Percentiles rank a stretch among this genome's conserved stretches.
Conservation (phyloP, 2,888 invertebrate species). For the Cordylochernes scorpioides region DNA sequence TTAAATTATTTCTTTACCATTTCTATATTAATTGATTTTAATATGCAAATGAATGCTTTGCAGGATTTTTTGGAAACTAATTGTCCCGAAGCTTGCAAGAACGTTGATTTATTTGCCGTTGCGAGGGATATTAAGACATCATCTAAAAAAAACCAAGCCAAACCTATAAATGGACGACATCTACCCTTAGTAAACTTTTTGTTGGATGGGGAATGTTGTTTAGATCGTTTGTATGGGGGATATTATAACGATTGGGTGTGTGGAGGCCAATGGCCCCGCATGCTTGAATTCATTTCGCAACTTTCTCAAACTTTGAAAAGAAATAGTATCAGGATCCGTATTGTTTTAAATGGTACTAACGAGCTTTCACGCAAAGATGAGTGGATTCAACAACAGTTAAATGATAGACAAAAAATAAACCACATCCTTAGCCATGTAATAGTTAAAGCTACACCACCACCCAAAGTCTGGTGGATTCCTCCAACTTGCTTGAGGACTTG, state of each 20-base stretch:
- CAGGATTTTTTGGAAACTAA: conserved; percentile 49
- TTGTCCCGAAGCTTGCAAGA: conserved; percentile 37
- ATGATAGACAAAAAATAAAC: conserved; percentile 43
- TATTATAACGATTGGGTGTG: conserved; percentile 85
- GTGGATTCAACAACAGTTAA: conserved; percentile 45
- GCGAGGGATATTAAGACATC: conserved; percentile 37
- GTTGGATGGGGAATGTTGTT: conserved; percentile 66
- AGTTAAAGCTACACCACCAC: conserved; percentile 62
- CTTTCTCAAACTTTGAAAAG: conserved; percentile 45
- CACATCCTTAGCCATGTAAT: conserved; percentile 53
- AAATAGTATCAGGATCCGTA: conserved; percentile 44
- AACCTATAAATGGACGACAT: too few species aligned
- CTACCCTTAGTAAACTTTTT: too few species aligned
- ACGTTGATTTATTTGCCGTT: conserved; percentile 53
- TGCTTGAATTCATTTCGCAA: conserved; percentile 56
- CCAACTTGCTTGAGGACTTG: conserved; percentile 56
- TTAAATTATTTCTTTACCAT: too few species aligned
- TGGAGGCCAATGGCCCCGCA: conserved; percentile 80
- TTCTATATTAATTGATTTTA: too few species aligned
- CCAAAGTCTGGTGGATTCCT: conserved; percentile 70
- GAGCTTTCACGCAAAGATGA: conserved; percentile 38
- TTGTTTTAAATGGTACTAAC: conserved; percentile 63
- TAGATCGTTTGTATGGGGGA: conserved; percentile 67
- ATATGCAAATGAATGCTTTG: conserved; percentile 62
- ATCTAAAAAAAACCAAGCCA: too few species aligned